Evolutionary conservation across 1,140 invertebrate species (phyloP).

Genomic region (Drusus annulatus): DNA sequence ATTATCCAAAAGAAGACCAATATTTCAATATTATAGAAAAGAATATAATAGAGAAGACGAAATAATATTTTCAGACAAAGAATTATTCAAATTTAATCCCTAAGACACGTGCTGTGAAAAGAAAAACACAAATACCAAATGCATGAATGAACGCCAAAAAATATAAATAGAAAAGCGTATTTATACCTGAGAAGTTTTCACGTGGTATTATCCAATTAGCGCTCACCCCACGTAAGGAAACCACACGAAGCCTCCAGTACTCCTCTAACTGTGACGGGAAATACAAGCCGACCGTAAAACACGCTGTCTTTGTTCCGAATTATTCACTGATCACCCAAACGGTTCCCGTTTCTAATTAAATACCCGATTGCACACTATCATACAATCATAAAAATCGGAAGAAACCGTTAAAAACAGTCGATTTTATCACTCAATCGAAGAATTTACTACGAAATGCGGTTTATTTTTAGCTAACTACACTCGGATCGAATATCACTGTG

Average conservation of each 20-base stretch:
- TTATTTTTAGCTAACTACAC: too few species aligned
- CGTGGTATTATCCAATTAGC: constrained; percentile 36
- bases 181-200: constrained; percentile 19
- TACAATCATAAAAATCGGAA: not conserved
- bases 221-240: not conserved
- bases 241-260: not conserved
- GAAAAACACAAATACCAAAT: not conserved
- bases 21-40: too few species aligned
- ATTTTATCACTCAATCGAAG: not conserved
- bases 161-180: constrained; percentile 25
- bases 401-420: not conserved
- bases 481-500: not conserved
- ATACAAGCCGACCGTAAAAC: not conserved
- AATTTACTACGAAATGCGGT: not conserved
- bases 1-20: too few species aligned
- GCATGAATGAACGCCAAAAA: not conserved
- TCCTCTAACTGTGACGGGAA: not conserved
- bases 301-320: constrained; percentile 2
- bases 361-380: not conserved
- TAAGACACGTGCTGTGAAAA: constrained; percentile 1
- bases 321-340: constrained; percentile 1
- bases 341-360: not conserved
- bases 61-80: too few species aligned
- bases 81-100: not conserved
- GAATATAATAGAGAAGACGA: too few species aligned